These are phyloP conservation scores for Uria aalge DNA, from an alignment of 2,113 vertebrate genomes.

Conservation along the genomic window DNA sequence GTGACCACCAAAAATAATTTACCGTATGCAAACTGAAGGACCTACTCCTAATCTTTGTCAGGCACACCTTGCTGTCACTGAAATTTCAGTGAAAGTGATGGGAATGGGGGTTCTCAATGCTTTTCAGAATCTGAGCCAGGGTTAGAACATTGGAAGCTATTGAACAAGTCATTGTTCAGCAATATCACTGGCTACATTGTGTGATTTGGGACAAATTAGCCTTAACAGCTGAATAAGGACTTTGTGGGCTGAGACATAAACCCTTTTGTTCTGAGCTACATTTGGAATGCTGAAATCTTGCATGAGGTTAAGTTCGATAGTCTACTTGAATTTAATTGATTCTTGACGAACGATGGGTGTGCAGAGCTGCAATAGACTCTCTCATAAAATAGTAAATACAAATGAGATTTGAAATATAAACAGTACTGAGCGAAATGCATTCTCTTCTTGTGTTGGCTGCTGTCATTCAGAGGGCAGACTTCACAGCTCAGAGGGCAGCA, in stretches of 20 bases:
- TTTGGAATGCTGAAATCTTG: constrained; percentile 70
- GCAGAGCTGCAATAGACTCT: constrained; percentile 11
- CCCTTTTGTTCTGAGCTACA: constrained; percentile 71
- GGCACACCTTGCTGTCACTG: background rate
- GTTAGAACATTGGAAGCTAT: constrained; percentile 67
- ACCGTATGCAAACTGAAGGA: background rate
- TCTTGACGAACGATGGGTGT: constrained; percentile 50
- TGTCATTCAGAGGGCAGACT: background rate
- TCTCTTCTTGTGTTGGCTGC: constrained; percentile 16
- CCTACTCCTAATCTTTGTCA: background rate
- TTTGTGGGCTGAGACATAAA: constrained; percentile 73
- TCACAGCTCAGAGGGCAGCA: background rate
- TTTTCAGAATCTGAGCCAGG: constrained; percentile 14
- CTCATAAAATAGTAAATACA: constrained; percentile 15
- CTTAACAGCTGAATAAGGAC: constrained; percentile 73
- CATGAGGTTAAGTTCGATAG: constrained; percentile 70
- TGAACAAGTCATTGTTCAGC: constrained; percentile 72
- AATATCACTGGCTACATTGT: constrained; percentile 76
- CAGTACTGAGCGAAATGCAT: background rate
- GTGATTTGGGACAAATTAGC: constrained; percentile 75
- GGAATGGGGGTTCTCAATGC: background rate
- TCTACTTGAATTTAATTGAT: constrained; percentile 67
- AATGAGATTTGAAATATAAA: constrained; percentile 52
- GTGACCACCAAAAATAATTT: background rate
- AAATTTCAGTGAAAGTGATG: background rate